These are phyloP conservation scores for Gadopsis bispinosus DNA, from an alignment of 2,797 vertebrate species.

Conservation along the genomic window DNA sequence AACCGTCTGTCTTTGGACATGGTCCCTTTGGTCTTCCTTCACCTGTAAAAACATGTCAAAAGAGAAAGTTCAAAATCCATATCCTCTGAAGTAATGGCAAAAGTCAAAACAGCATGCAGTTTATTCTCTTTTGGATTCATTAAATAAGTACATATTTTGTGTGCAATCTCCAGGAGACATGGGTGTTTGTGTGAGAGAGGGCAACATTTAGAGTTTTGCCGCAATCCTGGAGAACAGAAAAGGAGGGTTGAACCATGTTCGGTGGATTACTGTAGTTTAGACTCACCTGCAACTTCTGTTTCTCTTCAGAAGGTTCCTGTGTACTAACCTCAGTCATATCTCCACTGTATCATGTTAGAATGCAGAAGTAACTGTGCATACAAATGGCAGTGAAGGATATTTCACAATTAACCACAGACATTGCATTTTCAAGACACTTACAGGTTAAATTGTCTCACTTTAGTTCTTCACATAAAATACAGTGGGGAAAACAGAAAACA, in stretches of 20 bases:
- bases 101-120: not conserved
- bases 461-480: not conserved
- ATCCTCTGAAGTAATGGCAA: not conserved
- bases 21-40: not conserved
- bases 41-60: not conserved
- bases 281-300: not conserved
- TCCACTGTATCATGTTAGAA: not conserved
- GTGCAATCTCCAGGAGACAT: not conserved
- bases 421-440: not conserved
- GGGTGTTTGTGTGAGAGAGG: not conserved
- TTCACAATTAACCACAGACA: constrained; percentile 2
- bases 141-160: constrained; percentile 12
- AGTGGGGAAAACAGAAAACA: not conserved
- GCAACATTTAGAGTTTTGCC: not conserved
- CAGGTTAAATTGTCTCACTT: not conserved
- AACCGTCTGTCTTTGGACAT: not conserved
- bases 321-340: not conserved
- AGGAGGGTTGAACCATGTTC: too few relatives aligned
- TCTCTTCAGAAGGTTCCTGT: not conserved
- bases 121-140: constrained; percentile 7
- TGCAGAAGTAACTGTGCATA: not conserved
- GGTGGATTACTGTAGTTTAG: not conserved
- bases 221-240: not conserved
- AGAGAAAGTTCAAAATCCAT: not conserved
- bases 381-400: not conserved